These are phyloP conservation scores for Ornithoptera alexandrae DNA, from an alignment of 2,888 invertebrate genomes.

Conservation along the genomic window DNA sequence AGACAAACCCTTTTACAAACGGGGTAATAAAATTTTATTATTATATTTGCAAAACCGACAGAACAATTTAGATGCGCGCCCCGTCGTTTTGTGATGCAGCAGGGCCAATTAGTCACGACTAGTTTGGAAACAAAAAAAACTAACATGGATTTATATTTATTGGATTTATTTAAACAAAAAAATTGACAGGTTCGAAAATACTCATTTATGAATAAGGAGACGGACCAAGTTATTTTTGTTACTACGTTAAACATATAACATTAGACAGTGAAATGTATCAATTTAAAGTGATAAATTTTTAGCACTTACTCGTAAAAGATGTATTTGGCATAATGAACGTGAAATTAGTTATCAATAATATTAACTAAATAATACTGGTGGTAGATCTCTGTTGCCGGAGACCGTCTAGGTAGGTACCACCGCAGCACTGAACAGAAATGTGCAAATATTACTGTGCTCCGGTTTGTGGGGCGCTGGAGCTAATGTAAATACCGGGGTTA, in stretches of 20 bases:
- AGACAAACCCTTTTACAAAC: slow-evolving; percentile 76
- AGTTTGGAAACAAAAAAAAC: slow-evolving; percentile 37
- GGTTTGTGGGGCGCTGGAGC: too few relatives aligned
- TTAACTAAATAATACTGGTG: too few relatives aligned
- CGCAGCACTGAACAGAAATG: too few relatives aligned
- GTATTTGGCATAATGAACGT: not conserved
- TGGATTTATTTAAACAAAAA: slow-evolving; percentile 58
- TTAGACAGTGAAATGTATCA: slow-evolving; percentile 65
- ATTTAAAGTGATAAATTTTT: slow-evolving; percentile 33
- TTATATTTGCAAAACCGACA: slow-evolving; percentile 74
- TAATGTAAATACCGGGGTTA: too few relatives aligned
- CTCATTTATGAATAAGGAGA: slow-evolving; percentile 65
- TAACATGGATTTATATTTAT: slow-evolving; percentile 55
- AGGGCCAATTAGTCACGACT: slow-evolving; percentile 72
- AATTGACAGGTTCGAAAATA: slow-evolving; percentile 54
- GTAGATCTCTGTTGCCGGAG: too few relatives aligned
- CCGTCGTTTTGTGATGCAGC: slow-evolving; percentile 58
- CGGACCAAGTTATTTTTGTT: slow-evolving; percentile 60
- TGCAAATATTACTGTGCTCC: too few relatives aligned
- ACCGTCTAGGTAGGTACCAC: too few relatives aligned
- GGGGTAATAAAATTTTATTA: slow-evolving; percentile 78
- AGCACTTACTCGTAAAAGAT: slow-evolving; percentile 1
- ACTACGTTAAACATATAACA: slow-evolving; percentile 63
- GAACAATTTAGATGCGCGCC: slow-evolving; percentile 65
- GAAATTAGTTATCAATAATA: slow-evolving; percentile 10